These are phyloP conservation scores for Cantharis flavilabris DNA, from an alignment of 2,888 invertebrate species.

Conservation along the genomic window DNA sequence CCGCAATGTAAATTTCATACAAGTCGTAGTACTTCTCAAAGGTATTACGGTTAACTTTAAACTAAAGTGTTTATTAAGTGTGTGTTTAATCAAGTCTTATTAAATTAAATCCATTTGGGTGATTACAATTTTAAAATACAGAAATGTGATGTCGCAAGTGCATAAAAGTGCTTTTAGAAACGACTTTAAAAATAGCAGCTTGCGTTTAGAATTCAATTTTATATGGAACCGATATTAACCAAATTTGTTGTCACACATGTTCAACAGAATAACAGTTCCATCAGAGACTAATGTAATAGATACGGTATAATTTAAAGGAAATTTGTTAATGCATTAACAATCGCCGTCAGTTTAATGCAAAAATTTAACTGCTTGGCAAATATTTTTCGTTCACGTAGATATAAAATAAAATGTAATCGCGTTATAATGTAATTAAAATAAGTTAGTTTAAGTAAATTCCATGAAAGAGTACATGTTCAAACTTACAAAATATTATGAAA, in stretches of 20 bases:
- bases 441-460: not conserved
- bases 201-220: slow-evolving; percentile 1
- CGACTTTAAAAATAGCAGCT: not conserved
- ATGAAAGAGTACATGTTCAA: not conserved
- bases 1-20: not conserved
- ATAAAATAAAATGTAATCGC: not conserved
- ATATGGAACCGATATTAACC: not conserved
- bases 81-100: not conserved
- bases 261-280: not conserved
- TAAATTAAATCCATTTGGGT: not conserved
- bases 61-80: not conserved
- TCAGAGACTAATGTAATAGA: not conserved
- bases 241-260: slow-evolving; percentile 1
- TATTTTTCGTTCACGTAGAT: not conserved
- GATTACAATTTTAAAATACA: not conserved
- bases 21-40: not conserved
- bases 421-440: not conserved
- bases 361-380: not conserved
- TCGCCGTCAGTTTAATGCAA: not conserved
- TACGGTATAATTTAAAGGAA: not conserved
- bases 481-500: slow-evolving; percentile 12
- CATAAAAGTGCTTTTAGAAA: not conserved
- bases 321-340: not conserved
- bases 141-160: not conserved
- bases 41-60: not conserved